Percentiles rank a stretch among this genome's conserved stretches.
Evolutionary conservation across 2,113 vertebrate species (phyloP).

Genomic region (Pterocles burchelli): DNA sequence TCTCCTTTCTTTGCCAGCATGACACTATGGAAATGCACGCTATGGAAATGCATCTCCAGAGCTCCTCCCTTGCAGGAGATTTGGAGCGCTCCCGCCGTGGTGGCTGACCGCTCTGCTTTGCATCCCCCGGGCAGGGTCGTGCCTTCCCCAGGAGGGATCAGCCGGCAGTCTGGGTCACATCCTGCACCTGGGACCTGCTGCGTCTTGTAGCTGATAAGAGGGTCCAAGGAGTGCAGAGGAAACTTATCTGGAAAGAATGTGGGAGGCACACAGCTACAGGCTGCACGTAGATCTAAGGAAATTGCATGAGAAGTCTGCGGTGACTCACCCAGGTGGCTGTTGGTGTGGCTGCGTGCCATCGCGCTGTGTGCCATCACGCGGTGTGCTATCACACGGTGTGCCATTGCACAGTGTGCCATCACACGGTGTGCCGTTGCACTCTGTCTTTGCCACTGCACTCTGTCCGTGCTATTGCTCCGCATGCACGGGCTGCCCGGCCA

Average conservation of each 20-base stretch:
- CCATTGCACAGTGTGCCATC: too few species aligned
- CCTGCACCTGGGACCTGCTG: neutral
- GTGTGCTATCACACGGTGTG: too few species aligned
- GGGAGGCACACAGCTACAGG: neutral
- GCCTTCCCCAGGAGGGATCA: neutral
- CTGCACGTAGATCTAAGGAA: neutral
- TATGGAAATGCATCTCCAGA: conserved; percentile 40
- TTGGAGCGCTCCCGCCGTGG: neutral
- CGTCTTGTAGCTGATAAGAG: neutral
- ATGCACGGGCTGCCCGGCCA: neutral
- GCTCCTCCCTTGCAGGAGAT: conserved; percentile 29
- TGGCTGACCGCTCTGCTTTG: neutral
- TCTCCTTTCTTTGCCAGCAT: conserved; percentile 22
- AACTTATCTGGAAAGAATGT: neutral
- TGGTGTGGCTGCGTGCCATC: neutral
- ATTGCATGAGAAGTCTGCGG: neutral
- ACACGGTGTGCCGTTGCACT: too few species aligned
- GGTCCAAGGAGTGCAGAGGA: neutral
- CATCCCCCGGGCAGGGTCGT: neutral
- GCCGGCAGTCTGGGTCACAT: neutral
- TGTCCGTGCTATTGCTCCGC: neutral
- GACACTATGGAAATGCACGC: conserved; percentile 32
- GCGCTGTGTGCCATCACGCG: neutral
- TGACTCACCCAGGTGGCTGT: neutral
- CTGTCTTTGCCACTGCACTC: too few species aligned